These are phyloP conservation scores for Chloroceryle aenea DNA, from an alignment of 2,113 vertebrate genomes.

Conservation along the genomic window DNA sequence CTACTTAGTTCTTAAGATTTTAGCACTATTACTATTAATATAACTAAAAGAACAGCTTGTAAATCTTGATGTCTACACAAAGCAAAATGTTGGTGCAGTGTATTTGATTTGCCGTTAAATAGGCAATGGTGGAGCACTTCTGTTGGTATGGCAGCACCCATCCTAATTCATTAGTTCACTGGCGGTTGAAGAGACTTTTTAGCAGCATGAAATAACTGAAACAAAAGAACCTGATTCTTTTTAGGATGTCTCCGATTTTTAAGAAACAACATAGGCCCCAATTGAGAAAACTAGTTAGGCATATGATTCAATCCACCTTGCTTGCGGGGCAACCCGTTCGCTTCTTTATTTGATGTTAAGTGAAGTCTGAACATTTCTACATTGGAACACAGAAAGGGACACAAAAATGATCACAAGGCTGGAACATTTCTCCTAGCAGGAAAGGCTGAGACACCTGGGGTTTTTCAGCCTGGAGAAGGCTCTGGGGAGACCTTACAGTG, in stretches of 20 bases:
- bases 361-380: neutral
- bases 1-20: conserved; percentile 78
- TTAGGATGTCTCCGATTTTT: conserved; percentile 1
- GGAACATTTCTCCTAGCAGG: neutral
- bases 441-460: neutral
- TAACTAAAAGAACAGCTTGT: conserved; percentile 41
- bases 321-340: neutral
- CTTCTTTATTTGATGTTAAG: neutral
- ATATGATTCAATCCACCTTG: too few relatives aligned
- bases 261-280: neutral
- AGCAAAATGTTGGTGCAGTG: conserved; percentile 56
- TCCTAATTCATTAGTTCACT: conserved; percentile 28
- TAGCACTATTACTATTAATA: conserved; percentile 72
- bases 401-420: neutral
- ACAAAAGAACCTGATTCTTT: neutral
- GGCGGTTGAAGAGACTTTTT: neutral
- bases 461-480: neutral
- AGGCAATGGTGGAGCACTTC: neutral
- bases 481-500: accelerated
- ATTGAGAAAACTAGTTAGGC: neutral
- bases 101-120: conserved; percentile 46
- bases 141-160: neutral
- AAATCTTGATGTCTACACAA: conserved; percentile 51
- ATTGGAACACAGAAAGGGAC: neutral
- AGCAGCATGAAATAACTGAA: neutral